phyloP scores from a whole-genome alignment of 2,888 invertebrate species.

The Microchrysa polita region DNA sequence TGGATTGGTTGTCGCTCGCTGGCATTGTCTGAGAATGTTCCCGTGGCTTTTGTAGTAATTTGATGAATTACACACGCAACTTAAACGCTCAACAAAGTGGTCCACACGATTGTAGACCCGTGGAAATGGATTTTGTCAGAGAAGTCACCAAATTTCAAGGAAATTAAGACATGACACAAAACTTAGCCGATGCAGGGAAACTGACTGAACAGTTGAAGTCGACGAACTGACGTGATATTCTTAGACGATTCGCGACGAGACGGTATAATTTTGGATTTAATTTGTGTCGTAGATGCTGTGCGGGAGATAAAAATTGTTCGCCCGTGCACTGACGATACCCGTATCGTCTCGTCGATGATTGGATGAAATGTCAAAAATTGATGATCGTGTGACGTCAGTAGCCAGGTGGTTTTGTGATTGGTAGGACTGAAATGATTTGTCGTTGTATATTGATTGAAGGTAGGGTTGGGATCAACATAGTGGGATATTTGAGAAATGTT shows the following conservation, averaged over 20 bases:
- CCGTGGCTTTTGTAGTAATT: neutral
- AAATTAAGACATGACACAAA: constrained; percentile 34
- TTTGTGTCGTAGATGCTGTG: neutral
- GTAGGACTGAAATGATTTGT: constrained; percentile 14
- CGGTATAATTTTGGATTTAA: too few species aligned
- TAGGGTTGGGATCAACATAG: neutral
- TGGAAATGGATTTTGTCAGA: neutral
- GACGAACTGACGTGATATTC: neutral
- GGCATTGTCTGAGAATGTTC: constrained; percentile 11
- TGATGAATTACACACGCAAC: neutral
- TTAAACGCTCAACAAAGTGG: neutral
- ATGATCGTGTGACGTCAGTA: neutral
- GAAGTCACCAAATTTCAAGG: neutral
- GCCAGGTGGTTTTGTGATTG: neutral
- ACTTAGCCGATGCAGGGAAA: constrained; percentile 11
- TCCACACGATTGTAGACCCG: neutral
- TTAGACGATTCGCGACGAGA: neutral
- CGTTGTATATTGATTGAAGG: constrained; percentile 14
- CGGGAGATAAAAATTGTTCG: neutral
- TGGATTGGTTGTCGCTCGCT: constrained; percentile 18
- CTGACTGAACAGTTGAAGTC: neutral
- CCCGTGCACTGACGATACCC: neutral
- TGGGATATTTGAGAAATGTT: constrained; percentile 33
- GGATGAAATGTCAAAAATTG: constrained; percentile 36
- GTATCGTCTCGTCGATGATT: too few species aligned